Evolutionary conservation across 1,140 invertebrate genomes (phyloP).

Genomic region (Portunus trituberculatus): DNA sequence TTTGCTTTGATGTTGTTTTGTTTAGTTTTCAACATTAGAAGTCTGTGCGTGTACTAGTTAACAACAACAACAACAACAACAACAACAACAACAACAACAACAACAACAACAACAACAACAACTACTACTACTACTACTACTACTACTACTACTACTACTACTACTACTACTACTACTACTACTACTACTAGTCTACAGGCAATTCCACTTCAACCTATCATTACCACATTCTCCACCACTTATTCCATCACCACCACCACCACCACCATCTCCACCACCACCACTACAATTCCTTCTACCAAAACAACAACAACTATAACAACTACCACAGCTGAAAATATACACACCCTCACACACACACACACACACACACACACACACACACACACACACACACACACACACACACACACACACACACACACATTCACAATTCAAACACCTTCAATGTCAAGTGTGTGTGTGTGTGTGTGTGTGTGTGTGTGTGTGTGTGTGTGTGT

Average conservation of each 20-base stretch:
- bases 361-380: slow-evolving; percentile 6
- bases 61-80: background rate
- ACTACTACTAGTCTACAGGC: background rate
- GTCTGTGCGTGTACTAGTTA: too few relatives aligned
- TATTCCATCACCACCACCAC: background rate
- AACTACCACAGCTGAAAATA: background rate
- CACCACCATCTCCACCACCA: background rate
- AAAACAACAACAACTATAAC: background rate
- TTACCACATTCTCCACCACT: background rate
- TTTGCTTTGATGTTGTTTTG: too few relatives aligned
- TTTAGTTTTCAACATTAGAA: too few relatives aligned
- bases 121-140: slow-evolving; percentile 4
- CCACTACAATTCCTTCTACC: background rate
- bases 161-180: slow-evolving; percentile 23
- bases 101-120: slow-evolving; percentile 17
- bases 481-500: too few relatives aligned
- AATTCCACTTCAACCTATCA: background rate
- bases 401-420: slow-evolving; percentile 42
- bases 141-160: slow-evolving; percentile 23
- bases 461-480: too few relatives aligned
- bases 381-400: background rate
- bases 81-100: slow-evolving; percentile 21
- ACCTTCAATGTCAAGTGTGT: too few relatives aligned
- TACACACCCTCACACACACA: background rate
- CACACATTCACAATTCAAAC: background rate